Base-by-base conservation (phyloP, 2,113 vertebrate species). In the Quiscalus mexicanus region DNA sequence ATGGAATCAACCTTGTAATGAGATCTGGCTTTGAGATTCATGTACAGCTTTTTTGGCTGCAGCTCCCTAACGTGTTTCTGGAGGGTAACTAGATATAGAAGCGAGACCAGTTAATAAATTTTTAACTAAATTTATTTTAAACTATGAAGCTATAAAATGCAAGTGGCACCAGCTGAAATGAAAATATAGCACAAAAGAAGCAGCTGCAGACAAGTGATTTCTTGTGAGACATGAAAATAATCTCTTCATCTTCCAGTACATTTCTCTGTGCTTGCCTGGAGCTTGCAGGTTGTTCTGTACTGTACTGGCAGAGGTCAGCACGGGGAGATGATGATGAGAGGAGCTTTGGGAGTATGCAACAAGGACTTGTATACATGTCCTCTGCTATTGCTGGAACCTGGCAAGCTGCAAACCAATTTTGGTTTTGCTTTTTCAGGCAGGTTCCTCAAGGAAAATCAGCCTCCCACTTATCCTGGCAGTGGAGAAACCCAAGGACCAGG, bases 51-150 rank as follows among this genome's bases (percentile, higher is more conserved):
- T 91, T 89, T 83, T 82, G 78, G 42, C 63, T 76, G 78, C 70
- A 89, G n/a, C 65, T 91, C 31, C 33, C 31, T 67, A 59, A 45
- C 18, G 5, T 69, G 59, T 77, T 96, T 96, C 53, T 89, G 59
- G 33, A 93, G 45, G 52, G 21, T 73, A 83, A 49, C 84, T 85
- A 83, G 81, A 85, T 82, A 82, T 87, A 79, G 78, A 79, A 93
- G 41, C 2, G 23, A 93, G 56, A 67, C 18, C 62, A 89, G 71
- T 89, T 94, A 91, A 88, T 96, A 82, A 60, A 59, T 64, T 84
- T 92, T 96, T 39, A 69, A 94, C 77, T 76, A 41, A 73, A 93
- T 97, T 88, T 93, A 73, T 89, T 93, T 90, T 89, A 69, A 86
- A 47, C 45, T 64, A 22, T 42, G 63, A 88, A 71, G 49, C 77